Evolutionary conservation across 2,113 vertebrate species (phyloP).

Genomic region (Shinisaurus crocodilurus): DNA sequence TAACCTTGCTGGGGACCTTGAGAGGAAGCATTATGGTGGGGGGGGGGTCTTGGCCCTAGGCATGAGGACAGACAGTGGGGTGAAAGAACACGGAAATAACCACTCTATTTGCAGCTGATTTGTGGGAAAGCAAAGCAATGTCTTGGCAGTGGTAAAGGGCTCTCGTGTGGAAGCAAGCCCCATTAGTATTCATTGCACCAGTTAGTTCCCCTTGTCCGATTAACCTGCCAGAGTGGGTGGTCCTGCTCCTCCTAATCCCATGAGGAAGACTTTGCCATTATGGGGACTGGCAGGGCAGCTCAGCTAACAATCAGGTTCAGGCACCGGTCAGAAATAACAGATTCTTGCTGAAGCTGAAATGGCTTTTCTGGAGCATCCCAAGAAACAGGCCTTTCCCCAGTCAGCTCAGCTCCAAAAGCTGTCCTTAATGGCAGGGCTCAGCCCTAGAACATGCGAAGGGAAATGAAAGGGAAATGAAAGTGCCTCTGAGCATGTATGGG

Average conservation of each 20-base stretch:
- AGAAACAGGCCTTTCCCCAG: not conserved
- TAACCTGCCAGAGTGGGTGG: no score
- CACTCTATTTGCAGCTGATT: not conserved
- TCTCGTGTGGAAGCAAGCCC: not conserved
- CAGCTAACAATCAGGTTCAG: no score
- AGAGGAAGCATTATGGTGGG: not conserved
- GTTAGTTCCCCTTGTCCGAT: not conserved
- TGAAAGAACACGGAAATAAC: no score
- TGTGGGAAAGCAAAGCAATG: no score
- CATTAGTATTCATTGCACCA: not conserved
- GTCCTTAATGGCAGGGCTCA: not conserved
- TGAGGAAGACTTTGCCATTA: not conserved
- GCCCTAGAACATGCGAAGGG: not conserved
- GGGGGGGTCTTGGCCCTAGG: no score
- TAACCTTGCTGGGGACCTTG: not conserved
- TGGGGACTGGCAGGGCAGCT: not conserved
- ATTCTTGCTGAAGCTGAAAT: not conserved
- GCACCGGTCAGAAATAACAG: not conserved
- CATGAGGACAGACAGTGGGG: no score
- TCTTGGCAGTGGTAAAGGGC: not conserved
- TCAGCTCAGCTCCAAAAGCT: not conserved
- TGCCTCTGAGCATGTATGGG: not conserved
- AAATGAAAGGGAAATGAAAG: not conserved
- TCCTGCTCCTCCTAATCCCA: not conserved
- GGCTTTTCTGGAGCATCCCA: no score